A percentile compares a stretch with the other conserved stretches of the same genome.
Evolutionary conservation across 2,888 invertebrate species (phyloP).

Genomic region (Lathronympha strigana): DNA sequence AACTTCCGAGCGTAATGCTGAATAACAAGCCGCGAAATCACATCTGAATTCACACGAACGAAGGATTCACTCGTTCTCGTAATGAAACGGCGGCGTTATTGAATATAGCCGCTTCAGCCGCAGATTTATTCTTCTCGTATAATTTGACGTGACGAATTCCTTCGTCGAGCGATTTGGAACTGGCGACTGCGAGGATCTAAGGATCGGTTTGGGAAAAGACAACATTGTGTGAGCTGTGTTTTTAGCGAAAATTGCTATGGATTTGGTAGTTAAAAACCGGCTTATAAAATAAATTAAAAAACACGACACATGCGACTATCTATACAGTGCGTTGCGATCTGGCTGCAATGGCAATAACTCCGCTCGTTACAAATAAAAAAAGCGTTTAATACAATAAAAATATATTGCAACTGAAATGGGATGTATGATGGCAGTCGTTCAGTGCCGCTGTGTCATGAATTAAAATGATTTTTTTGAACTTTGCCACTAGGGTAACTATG

Average conservation of each 20-base stretch:
- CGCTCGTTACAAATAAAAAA: too few relatives aligned
- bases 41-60: conserved; percentile 53
- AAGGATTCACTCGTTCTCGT: conserved; percentile 65
- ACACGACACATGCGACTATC: too few relatives aligned
- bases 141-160: conserved; percentile 73
- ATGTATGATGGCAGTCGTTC: too few relatives aligned
- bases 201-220: background rate
- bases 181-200: conserved; percentile 8
- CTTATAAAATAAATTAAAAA: too few relatives aligned
- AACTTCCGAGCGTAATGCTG: conserved; percentile 22
- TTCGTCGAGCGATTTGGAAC: conserved; percentile 62
- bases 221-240: background rate
- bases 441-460: background rate
- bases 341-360: too few relatives aligned
- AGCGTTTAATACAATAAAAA: too few relatives aligned
- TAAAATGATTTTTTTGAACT: background rate
- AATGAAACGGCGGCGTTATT: conserved; percentile 66
- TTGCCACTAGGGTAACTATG: too few relatives aligned
- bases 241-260: background rate
- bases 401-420: too few relatives aligned
- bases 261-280: background rate
- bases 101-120: conserved; percentile 53
- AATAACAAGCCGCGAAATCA: conserved; percentile 43
- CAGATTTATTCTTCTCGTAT: conserved; percentile 70
- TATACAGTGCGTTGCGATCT: too few relatives aligned